phyloP scores from a whole-genome alignment of 1,140 invertebrate species.

The Gonioctena quinquepunctata region DNA sequence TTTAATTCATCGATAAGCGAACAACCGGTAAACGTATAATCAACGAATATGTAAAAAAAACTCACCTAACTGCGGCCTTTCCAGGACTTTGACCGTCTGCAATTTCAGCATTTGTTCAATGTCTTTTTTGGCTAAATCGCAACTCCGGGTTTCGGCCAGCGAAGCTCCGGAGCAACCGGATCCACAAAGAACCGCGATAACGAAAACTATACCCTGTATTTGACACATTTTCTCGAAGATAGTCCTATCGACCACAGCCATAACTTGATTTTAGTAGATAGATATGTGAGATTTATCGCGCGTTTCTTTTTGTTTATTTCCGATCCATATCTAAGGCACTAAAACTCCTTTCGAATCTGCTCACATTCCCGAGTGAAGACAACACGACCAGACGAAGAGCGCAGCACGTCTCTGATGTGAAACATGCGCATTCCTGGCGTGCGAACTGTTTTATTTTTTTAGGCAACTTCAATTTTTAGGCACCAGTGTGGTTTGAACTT shows the following conservation, averaged over 20 bases:
- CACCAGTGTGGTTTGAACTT: neutral
- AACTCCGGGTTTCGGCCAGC: neutral
- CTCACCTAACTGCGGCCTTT: conserved; percentile 2
- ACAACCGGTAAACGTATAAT: too few species aligned
- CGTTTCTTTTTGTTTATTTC: neutral
- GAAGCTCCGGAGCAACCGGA: neutral
- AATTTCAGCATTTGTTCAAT: conserved; percentile 2
- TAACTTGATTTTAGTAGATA: neutral
- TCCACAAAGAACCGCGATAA: neutral
- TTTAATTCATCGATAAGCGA: too few species aligned
- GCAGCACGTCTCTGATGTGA: neutral
- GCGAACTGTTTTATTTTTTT: conserved; percentile 15
- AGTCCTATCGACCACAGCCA: conserved; percentile 15
- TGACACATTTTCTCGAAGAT: conserved; percentile 1
- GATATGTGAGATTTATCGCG: neutral
- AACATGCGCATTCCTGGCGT: conserved; percentile 4
- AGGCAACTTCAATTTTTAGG: neutral
- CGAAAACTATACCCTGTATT: conserved; percentile 1
- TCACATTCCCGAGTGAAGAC: neutral
- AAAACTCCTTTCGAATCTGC: neutral
- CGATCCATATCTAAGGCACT: conserved; percentile 18
- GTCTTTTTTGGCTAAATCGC: conserved; percentile 3
- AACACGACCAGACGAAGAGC: neutral
- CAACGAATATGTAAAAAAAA: too few species aligned
- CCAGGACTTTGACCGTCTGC: neutral